Percentiles rank a stretch among this genome's conserved stretches.
Conservation (phyloP, 2,113 vertebrate species). For the Misgurnus anguillicaudatus region DNA sequence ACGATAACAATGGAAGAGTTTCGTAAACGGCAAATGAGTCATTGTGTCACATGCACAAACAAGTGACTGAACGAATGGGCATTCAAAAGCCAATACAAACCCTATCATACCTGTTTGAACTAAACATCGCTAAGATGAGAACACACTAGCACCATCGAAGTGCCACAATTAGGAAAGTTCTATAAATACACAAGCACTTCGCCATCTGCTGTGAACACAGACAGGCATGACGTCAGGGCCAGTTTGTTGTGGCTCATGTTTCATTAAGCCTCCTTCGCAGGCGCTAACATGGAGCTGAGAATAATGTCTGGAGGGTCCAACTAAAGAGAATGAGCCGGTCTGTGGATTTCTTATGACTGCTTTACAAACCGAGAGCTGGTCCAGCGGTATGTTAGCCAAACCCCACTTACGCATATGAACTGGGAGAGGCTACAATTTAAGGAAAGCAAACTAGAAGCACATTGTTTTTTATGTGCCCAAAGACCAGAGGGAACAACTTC, state of each 20-base stretch:
- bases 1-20: neutral
- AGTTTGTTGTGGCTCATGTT: conserved; percentile 54
- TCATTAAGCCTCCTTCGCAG: conserved; percentile 45
- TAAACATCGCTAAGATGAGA: neutral
- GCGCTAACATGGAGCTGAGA: conserved; percentile 34
- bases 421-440: conserved; percentile 49
- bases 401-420: conserved; percentile 49
- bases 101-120: neutral
- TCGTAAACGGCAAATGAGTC: neutral
- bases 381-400: conserved; percentile 47
- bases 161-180: conserved; percentile 49
- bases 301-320: conserved; percentile 41
- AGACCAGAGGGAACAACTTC: conserved; percentile 48
- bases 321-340: conserved; percentile 48
- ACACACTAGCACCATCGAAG: neutral
- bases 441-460: conserved; percentile 52
- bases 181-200: conserved; percentile 40
- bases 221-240: conserved; percentile 53
- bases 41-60: neutral
- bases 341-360: conserved; percentile 46
- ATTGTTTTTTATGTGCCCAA: conserved; percentile 44
- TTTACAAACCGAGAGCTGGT: conserved; percentile 41
- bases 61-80: neutral
- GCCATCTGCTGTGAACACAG: conserved; percentile 45
- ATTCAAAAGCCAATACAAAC: too few species aligned